phyloP scores from a whole-genome alignment of 2,888 invertebrate species.

The Coenonympha arcania region DNA sequence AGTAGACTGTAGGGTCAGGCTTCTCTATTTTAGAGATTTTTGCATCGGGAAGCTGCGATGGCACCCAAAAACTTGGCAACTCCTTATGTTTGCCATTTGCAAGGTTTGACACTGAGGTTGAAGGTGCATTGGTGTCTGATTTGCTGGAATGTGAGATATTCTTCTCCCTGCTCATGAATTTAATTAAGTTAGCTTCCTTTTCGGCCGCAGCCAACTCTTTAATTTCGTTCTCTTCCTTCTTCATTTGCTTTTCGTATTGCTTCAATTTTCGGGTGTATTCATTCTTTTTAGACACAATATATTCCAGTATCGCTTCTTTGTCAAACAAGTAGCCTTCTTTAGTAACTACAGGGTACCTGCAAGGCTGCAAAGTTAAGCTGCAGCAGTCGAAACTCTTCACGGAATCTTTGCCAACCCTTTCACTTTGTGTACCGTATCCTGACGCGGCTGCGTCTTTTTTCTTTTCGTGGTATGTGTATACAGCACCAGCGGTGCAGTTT shows the following conservation, averaged over 20 bases:
- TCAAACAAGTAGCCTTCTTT: constrained; percentile 95
- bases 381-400: constrained; percentile 96
- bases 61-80: constrained; percentile 97
- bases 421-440: constrained; percentile 91
- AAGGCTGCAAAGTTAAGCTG: constrained; percentile 96
- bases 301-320: constrained; percentile 96
- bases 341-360: constrained; percentile 88
- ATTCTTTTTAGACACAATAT: constrained; percentile 94
- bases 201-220: constrained; percentile 82
- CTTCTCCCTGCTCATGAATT: constrained; percentile 88
- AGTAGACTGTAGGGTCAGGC: constrained; percentile 60
- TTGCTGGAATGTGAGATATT: constrained; percentile 75
- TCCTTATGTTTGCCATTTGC: constrained; percentile 82
- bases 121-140: constrained; percentile 36
- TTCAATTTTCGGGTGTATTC: constrained; percentile 92
- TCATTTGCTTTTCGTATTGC: constrained; percentile 91
- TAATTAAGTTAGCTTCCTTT: constrained; percentile 81
- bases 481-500: constrained; percentile 98
- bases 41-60: constrained; percentile 92
- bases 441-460: constrained; percentile 95
- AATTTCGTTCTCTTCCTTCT: constrained; percentile 80
- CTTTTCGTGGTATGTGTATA: constrained; percentile 98
- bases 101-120: constrained; percentile 84
- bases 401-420: constrained; percentile 94
- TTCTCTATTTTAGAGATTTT: constrained; percentile 74